Percentiles rank a stretch among this genome's conserved stretches.
phyloP scores from a whole-genome alignment of 2,113 vertebrate genomes.

The Clarias macrocephalus region DNA sequence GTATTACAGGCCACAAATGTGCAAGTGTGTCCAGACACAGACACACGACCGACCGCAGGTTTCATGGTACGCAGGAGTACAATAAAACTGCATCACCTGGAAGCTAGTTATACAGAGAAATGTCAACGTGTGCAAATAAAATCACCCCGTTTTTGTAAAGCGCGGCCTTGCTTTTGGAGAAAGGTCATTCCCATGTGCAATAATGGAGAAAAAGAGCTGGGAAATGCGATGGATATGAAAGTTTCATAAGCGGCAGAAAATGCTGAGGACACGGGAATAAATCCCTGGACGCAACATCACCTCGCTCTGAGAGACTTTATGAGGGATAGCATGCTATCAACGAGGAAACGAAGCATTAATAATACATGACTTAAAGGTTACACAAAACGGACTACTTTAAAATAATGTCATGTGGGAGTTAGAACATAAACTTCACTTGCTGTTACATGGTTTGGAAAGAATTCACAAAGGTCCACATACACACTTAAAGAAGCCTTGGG shows the following conservation, averaged over 20 bases:
- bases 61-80: conserved; percentile 33
- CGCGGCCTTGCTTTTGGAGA: conserved; percentile 39
- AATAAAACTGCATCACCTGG: conserved; percentile 32
- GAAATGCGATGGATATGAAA: conserved; percentile 13
- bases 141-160: conserved; percentile 40
- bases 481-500: not conserved
- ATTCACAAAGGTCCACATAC: not conserved
- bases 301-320: conserved; percentile 19
- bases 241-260: conserved; percentile 40
- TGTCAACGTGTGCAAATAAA: conserved; percentile 57
- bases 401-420: not conserved
- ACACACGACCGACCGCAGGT: not conserved
- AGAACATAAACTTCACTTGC: not conserved
- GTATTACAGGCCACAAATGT: not conserved
- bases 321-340: not conserved
- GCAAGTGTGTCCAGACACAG: not conserved
- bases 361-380: conserved; percentile 40
- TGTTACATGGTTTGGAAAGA: not conserved
- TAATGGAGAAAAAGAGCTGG: conserved; percentile 1
- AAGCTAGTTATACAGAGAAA: conserved; percentile 49
- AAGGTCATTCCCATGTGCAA: conserved; percentile 46
- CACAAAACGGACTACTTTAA: conserved; percentile 27
- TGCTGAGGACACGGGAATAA: conserved; percentile 40
- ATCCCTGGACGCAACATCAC: conserved; percentile 26
- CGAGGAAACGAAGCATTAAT: conserved; percentile 34